Percentiles rank a stretch among this genome's conserved stretches.
phyloP scores from a whole-genome alignment of 1,140 invertebrate species.

The Cherax quadricarinatus region DNA sequence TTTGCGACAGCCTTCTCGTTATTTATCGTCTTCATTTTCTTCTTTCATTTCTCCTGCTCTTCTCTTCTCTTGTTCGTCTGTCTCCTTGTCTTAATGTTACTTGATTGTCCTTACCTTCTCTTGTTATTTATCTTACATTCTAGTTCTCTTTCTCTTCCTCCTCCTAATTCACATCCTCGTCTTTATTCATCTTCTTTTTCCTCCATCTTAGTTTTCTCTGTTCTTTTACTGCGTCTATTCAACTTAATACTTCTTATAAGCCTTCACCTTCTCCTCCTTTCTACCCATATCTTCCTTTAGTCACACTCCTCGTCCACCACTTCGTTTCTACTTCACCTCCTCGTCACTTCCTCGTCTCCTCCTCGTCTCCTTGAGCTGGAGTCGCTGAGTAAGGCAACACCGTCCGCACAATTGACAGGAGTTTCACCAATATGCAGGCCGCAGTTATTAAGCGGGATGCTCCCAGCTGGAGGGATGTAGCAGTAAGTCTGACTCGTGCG shows the following conservation, averaged over 20 bases:
- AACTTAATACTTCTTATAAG: background rate
- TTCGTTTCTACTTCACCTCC: background rate
- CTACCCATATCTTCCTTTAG: background rate
- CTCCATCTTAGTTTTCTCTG: too few species aligned
- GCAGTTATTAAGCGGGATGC: constrained; percentile 24
- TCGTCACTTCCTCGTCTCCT: background rate
- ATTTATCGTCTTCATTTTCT: too few species aligned
- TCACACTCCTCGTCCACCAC: background rate
- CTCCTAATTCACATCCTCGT: too few species aligned
- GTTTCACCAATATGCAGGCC: constrained; percentile 25
- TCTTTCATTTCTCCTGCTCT: too few species aligned
- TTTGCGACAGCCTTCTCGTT: too few species aligned
- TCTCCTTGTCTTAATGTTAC: too few species aligned
- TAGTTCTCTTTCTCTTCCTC: too few species aligned
- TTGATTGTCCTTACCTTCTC: too few species aligned
- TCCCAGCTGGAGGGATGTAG: background rate
- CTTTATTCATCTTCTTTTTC: background rate
- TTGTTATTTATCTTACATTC: too few species aligned
- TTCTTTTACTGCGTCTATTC: background rate
- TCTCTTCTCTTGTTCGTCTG: too few species aligned
- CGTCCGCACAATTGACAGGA: constrained; percentile 26
- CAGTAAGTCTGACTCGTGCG: background rate
- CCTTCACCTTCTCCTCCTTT: background rate
- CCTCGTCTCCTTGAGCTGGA: background rate
- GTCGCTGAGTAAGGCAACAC: background rate